Evolutionary conservation across 92 coral and sea anemone genomes (phyloP).

Genomic region (Desmophyllum pertusum): DNA sequence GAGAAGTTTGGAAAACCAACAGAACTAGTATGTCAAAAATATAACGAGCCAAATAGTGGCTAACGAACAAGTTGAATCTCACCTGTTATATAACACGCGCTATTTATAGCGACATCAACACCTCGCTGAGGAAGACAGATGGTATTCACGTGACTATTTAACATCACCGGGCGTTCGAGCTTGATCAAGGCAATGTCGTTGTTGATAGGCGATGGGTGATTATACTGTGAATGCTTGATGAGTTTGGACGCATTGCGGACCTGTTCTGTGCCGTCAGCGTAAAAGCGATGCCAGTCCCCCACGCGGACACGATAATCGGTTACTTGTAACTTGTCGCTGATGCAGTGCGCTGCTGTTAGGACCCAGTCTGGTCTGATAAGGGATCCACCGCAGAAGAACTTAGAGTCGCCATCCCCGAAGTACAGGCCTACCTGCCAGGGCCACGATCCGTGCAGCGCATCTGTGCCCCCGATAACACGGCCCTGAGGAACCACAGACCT

Average conservation of each 20-base stretch:
- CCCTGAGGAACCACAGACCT: constrained; percentile 23
- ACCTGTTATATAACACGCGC: constrained; percentile 37
- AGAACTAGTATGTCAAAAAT: too few relatives aligned
- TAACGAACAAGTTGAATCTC: background rate
- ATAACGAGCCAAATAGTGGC: too few relatives aligned
- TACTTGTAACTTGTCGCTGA: background rate
- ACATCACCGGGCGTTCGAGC: constrained; percentile 52
- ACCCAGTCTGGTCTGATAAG: constrained; percentile 31
- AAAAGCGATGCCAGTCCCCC: constrained; percentile 26
- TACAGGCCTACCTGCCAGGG: constrained; percentile 49
- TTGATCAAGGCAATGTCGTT: constrained; percentile 52
- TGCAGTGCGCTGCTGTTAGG: constrained; percentile 50
- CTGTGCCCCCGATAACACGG: constrained; percentile 28
- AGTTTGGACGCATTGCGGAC: constrained; percentile 20
- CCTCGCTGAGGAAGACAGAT: constrained; percentile 44
- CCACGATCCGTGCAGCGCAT: constrained; percentile 44
- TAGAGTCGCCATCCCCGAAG: background rate
- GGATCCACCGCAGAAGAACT: constrained; percentile 46
- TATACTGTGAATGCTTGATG: constrained; percentile 24
- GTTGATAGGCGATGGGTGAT: constrained; percentile 29
- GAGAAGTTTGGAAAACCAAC: background rate
- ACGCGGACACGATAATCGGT: background rate
- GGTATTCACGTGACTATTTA: constrained; percentile 57
- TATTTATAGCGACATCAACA: background rate
- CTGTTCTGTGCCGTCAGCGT: constrained; percentile 49